phyloP scores from a whole-genome alignment of 2,113 vertebrate genomes.

The Melanocharis versteri region DNA sequence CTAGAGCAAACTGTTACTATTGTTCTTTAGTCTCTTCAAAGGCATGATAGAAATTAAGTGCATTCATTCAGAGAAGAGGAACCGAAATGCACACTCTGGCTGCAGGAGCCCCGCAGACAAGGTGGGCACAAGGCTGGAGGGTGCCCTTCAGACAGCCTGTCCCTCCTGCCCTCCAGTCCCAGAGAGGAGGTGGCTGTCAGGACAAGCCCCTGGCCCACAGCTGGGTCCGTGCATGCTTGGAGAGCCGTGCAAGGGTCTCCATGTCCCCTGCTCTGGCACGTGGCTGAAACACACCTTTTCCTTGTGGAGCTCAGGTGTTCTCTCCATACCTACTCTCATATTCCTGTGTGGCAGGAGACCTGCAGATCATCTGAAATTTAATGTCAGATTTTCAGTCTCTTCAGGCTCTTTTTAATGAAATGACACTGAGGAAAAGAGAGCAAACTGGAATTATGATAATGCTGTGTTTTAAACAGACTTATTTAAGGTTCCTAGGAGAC shows the following conservation, averaged over 20 bases:
- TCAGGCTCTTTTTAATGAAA: neutral
- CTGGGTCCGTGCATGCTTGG: too few relatives aligned
- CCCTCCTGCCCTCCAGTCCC: neutral
- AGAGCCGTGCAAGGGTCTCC: neutral
- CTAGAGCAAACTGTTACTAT: neutral
- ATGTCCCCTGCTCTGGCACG: neutral
- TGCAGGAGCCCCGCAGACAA: neutral
- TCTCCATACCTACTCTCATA: neutral
- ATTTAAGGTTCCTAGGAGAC: neutral
- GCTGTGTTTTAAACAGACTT: neutral
- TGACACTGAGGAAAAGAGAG: neutral
- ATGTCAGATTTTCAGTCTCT: neutral
- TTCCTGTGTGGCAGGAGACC: neutral
- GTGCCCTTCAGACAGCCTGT: neutral
- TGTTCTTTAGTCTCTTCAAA: neutral
- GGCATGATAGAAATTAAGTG: neutral
- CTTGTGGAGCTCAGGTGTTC: neutral
- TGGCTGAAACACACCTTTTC: neutral
- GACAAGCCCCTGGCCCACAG: rapidly evolving
- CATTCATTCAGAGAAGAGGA: neutral
- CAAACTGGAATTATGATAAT: neutral
- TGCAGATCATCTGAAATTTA: neutral
- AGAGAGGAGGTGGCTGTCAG: neutral
- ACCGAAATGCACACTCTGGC: neutral
- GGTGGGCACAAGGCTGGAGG: neutral